These are phyloP conservation scores for Magallana nippona DNA, from an alignment of 2,888 invertebrate species.

Conservation along the genomic window DNA sequence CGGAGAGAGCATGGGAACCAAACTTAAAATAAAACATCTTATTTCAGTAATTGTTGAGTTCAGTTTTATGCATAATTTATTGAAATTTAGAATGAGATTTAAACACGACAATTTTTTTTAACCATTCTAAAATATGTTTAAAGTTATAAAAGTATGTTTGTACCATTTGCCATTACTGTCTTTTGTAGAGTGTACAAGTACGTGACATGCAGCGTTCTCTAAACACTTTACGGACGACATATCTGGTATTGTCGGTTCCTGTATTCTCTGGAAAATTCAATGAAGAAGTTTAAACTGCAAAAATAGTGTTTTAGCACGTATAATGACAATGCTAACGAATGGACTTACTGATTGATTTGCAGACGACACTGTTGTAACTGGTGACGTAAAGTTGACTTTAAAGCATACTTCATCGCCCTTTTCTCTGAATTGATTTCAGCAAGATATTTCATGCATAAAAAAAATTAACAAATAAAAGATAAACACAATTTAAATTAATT, in stretches of 20 bases:
- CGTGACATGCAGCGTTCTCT: conserved; percentile 35
- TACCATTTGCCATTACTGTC: conserved; percentile 14
- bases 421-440: neutral
- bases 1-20: neutral
- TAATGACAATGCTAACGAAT: neutral
- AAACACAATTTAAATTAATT: neutral
- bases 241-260: conserved; percentile 28
- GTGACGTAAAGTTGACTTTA: neutral
- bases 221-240: conserved; percentile 44
- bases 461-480: neutral
- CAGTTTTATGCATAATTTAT: neutral
- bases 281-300: neutral
- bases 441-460: too few species aligned
- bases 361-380: neutral
- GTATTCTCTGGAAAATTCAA: neutral
- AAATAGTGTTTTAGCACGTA: neutral
- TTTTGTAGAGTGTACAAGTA: conserved; percentile 26
- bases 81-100: neutral
- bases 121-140: too few species aligned
- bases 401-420: conserved; percentile 18
- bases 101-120: too few species aligned
- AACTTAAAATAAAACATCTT: neutral
- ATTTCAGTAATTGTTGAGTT: neutral
- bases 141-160: too few species aligned
- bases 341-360: neutral